These are phyloP conservation scores for Centropristis striata DNA, from an alignment of 2,113 vertebrate genomes.

Conservation along the genomic window DNA sequence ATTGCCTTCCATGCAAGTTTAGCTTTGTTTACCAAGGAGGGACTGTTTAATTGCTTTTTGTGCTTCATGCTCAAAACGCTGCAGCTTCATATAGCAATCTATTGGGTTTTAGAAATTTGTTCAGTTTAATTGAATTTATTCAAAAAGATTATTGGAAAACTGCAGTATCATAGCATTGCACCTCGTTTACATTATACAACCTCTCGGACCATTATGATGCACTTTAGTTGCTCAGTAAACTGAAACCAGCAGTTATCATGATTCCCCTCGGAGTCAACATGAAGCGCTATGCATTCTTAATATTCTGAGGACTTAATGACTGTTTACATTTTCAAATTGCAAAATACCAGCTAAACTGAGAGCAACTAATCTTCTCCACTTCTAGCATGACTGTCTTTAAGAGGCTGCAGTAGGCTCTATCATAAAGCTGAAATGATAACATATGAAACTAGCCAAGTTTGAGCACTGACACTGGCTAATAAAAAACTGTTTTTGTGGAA, in stretches of 20 bases:
- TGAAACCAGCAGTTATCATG: conserved; percentile 2
- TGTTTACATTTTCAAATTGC: not conserved
- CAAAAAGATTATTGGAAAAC: conserved; percentile 21
- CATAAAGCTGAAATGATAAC: no score
- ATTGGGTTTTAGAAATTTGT: conserved; percentile 46
- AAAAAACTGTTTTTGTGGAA: no score
- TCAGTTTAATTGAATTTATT: conserved; percentile 45
- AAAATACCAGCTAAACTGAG: not conserved
- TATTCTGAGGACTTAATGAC: not conserved
- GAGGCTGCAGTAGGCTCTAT: no score
- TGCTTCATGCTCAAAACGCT: conserved; percentile 46
- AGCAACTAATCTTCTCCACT: not conserved
- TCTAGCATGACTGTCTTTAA: no score
- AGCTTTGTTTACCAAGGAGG: conserved; percentile 75
- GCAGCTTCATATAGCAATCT: conserved; percentile 49
- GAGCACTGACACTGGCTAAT: no score
- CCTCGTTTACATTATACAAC: not conserved
- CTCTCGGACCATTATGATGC: not conserved
- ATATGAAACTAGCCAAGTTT: no score
- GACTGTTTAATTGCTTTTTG: conserved; percentile 76
- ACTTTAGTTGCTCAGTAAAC: not conserved
- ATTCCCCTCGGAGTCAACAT: not conserved
- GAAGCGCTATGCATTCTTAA: not conserved
- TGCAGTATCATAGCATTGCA: not conserved
- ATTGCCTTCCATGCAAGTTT: conserved; percentile 71